Percentiles rank a stretch among this genome's conserved stretches.
Evolutionary conservation across 92 coral and sea anemone species (phyloP).

Genomic region (Nematostella vectensis): DNA sequence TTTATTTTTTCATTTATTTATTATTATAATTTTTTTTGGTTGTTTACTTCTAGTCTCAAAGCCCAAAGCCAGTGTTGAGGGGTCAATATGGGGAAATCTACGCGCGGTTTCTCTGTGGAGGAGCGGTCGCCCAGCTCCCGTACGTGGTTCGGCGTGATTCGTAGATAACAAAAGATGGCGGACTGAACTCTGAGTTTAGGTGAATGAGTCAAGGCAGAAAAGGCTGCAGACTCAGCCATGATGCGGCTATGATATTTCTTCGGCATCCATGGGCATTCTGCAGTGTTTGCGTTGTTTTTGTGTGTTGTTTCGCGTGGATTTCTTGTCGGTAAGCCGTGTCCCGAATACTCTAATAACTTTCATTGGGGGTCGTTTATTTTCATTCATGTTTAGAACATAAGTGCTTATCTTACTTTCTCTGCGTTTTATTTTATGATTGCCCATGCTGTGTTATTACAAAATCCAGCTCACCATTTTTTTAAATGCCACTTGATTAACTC

Average conservation of each 20-base stretch:
- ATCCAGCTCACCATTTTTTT: too few relatives aligned
- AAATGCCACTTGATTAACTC: too few relatives aligned
- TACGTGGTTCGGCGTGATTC: background rate
- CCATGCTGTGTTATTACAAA: too few relatives aligned
- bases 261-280: constrained; percentile 34
- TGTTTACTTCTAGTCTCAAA: too few relatives aligned
- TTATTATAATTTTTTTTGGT: too few relatives aligned
- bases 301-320: constrained; percentile 61
- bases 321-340: constrained; percentile 38
- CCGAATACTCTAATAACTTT: background rate
- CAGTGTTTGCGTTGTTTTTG: constrained; percentile 23
- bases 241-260: constrained; percentile 53
- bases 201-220: constrained; percentile 33
- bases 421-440: too few relatives aligned
- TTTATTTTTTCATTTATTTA: too few relatives aligned
- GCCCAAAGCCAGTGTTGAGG: too few relatives aligned
- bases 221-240: constrained; percentile 26
- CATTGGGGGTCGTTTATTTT: background rate
- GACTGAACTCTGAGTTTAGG: background rate
- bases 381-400: too few relatives aligned
- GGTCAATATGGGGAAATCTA: too few relatives aligned
- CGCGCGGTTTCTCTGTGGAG: too few relatives aligned
- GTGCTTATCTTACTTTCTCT: too few relatives aligned
- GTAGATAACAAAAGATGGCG: background rate
- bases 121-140: background rate